These are phyloP conservation scores for Ischnura elegans DNA, from an alignment of 2,888 invertebrate species.

Conservation along the genomic window DNA sequence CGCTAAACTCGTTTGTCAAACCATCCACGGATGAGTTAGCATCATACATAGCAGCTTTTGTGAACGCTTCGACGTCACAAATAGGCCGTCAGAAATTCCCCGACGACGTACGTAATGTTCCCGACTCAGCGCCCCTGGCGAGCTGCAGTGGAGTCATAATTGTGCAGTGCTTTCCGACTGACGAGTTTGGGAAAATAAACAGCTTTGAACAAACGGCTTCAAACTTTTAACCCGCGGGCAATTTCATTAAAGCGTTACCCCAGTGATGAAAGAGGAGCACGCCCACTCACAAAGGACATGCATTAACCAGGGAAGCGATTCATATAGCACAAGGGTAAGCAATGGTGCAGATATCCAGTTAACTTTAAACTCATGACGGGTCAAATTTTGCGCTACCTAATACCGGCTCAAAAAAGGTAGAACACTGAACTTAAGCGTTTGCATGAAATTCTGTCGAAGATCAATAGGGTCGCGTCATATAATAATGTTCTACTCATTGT, in stretches of 20 bases:
- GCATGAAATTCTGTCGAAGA: too few relatives aligned
- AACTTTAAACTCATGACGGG: neutral
- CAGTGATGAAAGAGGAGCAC: neutral
- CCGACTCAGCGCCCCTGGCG: neutral
- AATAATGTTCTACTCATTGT: too few relatives aligned
- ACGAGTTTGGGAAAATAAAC: neutral
- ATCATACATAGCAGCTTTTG: too few relatives aligned
- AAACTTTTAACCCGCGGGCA: neutral
- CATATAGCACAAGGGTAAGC: neutral
- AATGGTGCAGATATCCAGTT: neutral
- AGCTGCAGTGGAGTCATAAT: neutral
- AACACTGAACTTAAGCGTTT: too few relatives aligned
- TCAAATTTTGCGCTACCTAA: neutral
- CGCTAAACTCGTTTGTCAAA: too few relatives aligned
- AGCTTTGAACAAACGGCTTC: neutral
- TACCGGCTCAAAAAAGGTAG: too few relatives aligned
- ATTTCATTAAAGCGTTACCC: neutral
- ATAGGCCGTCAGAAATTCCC: neutral
- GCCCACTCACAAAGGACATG: neutral
- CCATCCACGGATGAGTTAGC: too few relatives aligned
- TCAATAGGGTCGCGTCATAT: too few relatives aligned
- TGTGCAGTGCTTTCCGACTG: neutral
- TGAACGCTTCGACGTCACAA: neutral
- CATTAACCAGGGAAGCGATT: neutral
- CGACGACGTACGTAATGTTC: neutral